Base-by-base conservation (phyloP, 2,113 vertebrate genomes). In the Stomatorhinus ivindoensis region DNA sequence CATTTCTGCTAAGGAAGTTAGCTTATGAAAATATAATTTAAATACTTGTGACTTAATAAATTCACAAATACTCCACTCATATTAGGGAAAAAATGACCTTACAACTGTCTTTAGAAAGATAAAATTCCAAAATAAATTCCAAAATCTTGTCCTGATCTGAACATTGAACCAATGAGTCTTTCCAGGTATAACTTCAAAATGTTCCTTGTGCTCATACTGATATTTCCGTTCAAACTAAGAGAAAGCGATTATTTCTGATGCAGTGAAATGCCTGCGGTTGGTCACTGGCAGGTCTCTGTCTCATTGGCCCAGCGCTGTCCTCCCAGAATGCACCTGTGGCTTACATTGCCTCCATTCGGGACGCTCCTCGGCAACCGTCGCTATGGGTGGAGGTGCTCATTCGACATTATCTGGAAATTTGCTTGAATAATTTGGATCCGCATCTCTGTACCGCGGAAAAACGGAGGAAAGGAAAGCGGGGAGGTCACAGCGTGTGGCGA, bases 121-220 rank as follows among this genome's bases (percentile, higher is more conserved):
- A 65, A n/a, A 65, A 65, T 24, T 7, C 0, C 9, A 10, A 61
- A 61, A n/a, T n/a, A 10, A 65, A 65, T n/a, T 27, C n/a, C 61
- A 50, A 48, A 73, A 46, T 27, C 73, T 31, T 69, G 17, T n/a
- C 50, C 73, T 35, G 13, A 31, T 50, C 48, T 48, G 69, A 31
- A 48, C 31, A 50, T 47, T 31, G 9, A 58, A 88, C 46, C 21
- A 44, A n/a, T 27, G 42, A 85, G 24, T 85, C 24, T 46, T 47
- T 85, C 21, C 44, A n/a, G 42, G 27, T 48, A 27, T 9, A 91
- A 93, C 92, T 92, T 91, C 91, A 88, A 89, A 91, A 91, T 90
- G 91, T 88, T 50, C 93, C 91, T 90, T 88, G 47, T 89, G 87
- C 82, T 89, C 50, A 93, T 93, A 27, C 92, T 93, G 90, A 91